A percentile compares a stretch with the other conserved stretches of the same genome.
These are phyloP conservation scores for Rhagoletis pomonella DNA, from an alignment of 1,140 invertebrate genomes.

Conservation along the genomic window DNA sequence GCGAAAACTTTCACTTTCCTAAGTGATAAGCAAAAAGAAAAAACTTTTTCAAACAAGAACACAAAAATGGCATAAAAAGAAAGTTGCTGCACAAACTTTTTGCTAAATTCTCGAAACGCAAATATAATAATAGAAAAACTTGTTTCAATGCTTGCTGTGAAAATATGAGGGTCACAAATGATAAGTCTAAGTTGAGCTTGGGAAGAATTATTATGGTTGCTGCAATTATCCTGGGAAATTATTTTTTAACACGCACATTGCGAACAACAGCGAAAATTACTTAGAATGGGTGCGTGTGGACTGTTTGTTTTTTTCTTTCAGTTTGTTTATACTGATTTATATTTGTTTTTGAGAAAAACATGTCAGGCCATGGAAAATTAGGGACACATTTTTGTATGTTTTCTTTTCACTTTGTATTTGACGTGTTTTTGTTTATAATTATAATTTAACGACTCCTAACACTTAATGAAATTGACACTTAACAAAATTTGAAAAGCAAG, in stretches of 20 bases:
- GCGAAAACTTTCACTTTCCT: slow-evolving; percentile 39
- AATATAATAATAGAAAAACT: too few relatives aligned
- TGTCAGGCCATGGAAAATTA: too few relatives aligned
- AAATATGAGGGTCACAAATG: not conserved
- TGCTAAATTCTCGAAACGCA: not conserved
- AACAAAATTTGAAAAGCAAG: too few relatives aligned
- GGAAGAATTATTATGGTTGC: not conserved
- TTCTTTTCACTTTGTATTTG: too few relatives aligned
- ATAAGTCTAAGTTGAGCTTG: not conserved
- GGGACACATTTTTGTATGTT: too few relatives aligned
- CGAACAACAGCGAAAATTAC: slow-evolving; percentile 10
- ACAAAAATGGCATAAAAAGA: not conserved
- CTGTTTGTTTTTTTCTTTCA: not conserved
- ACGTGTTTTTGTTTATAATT: too few relatives aligned
- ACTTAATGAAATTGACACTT: too few relatives aligned
- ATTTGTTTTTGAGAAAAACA: too few relatives aligned
- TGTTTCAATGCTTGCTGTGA: too few relatives aligned
- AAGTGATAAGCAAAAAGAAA: slow-evolving; percentile 25
- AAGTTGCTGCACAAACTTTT: slow-evolving; percentile 12
- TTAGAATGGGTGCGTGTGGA: not conserved
- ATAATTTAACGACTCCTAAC: too few relatives aligned
- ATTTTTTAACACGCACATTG: slow-evolving; percentile 54
- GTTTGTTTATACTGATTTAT: slow-evolving; percentile 14
- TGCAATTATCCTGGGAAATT: slow-evolving; percentile 55
- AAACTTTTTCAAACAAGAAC: not conserved